Conservation (phyloP, 2,888 invertebrate species). For the Patella ulyssiponensis region DNA sequence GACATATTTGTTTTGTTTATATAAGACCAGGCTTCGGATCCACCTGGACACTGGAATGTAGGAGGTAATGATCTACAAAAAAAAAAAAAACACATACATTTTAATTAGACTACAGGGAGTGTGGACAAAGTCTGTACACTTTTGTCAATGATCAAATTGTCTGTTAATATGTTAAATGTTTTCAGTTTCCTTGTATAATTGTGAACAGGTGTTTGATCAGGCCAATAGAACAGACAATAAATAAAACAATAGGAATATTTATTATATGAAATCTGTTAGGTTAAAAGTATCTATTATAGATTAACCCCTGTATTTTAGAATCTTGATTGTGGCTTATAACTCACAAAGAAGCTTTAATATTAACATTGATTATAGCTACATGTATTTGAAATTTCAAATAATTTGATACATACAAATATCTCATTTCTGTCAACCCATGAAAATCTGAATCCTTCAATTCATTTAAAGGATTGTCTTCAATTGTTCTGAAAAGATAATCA, state of each 20-base stretch:
- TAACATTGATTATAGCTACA: too few relatives aligned
- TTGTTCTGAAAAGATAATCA: constrained; percentile 40
- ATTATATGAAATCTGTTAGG: too few relatives aligned
- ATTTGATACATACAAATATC: constrained; percentile 45
- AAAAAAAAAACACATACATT: neutral
- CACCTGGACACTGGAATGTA: constrained; percentile 49
- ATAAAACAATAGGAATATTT: too few relatives aligned
- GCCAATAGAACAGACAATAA: too few relatives aligned
- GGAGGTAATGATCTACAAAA: constrained; percentile 45
- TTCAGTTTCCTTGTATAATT: too few relatives aligned
- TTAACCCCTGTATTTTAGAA: too few relatives aligned
- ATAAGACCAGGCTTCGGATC: constrained; percentile 42
- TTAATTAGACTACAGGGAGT: neutral
- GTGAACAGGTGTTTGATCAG: too few relatives aligned
- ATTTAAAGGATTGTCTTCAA: constrained; percentile 46
- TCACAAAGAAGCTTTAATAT: too few relatives aligned
- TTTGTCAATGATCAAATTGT: neutral
- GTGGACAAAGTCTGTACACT: neutral
- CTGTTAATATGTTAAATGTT: too few relatives aligned
- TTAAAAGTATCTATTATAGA: too few relatives aligned
- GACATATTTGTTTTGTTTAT: constrained; percentile 29
- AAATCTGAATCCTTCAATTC: constrained; percentile 39
- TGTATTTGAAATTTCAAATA: too few relatives aligned
- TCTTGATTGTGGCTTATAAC: too few relatives aligned
- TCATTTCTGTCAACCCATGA: constrained; percentile 39